phyloP scores from a whole-genome alignment of 2,113 vertebrate genomes.

The Cryptotis parvus region DNA sequence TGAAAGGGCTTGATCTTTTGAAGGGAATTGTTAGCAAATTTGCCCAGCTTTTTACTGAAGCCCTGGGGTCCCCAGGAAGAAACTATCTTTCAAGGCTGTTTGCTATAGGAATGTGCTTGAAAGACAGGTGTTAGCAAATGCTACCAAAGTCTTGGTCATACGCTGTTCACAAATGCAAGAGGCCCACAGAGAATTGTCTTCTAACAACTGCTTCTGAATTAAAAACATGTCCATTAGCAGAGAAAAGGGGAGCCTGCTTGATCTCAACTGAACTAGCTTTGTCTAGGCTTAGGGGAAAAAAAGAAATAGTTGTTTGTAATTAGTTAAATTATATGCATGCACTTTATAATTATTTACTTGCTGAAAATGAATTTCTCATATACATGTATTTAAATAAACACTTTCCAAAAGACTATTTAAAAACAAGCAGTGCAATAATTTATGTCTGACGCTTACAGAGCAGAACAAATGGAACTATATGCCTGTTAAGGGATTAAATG shows the following conservation, averaged over 20 bases:
- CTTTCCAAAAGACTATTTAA: conserved; percentile 39
- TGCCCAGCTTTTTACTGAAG: neutral
- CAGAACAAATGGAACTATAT: conserved; percentile 31
- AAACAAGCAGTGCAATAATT: conserved; percentile 39
- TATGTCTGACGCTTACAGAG: conserved; percentile 32
- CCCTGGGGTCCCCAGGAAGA: neutral
- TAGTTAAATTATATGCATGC: neutral
- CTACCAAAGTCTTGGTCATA: neutral
- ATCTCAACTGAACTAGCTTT: neutral
- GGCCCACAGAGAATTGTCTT: neutral
- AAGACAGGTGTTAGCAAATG: neutral
- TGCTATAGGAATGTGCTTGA: neutral
- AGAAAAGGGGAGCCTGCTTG: neutral
- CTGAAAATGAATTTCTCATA: neutral
- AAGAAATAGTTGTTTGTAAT: conserved; percentile 11
- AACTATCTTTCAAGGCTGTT: neutral
- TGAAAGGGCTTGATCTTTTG: neutral
- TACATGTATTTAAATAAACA: neutral
- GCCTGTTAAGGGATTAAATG: neutral
- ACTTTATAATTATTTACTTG: conserved; percentile 16
- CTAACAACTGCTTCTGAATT: neutral
- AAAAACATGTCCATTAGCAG: conserved; percentile 36
- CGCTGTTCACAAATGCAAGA: neutral
- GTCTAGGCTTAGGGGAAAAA: neutral
- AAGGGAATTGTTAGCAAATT: neutral